Evolutionary conservation across 2,797 vertebrate genomes (phyloP).

Genomic region (Masticophis lateralis): DNA sequence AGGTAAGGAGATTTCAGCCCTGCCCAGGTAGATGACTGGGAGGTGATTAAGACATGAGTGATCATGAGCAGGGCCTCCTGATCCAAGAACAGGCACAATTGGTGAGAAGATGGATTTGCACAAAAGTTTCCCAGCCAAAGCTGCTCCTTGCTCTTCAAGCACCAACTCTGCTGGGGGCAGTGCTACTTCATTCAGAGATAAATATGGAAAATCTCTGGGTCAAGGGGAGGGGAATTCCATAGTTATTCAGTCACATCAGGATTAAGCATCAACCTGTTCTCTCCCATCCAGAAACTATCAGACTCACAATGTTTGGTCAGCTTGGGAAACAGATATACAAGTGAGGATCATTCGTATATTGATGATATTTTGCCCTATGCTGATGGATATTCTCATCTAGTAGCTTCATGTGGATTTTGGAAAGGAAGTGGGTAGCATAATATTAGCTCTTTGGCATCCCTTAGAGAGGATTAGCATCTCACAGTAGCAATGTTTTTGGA

Average conservation of each 20-base stretch:
- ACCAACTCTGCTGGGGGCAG: not conserved
- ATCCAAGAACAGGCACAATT: not conserved
- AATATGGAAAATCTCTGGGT: not conserved
- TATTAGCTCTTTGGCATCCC: not conserved
- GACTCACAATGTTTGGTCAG: not conserved
- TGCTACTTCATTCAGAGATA: not conserved
- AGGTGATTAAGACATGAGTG: not conserved
- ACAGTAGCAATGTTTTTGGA: not conserved
- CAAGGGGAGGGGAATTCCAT: not conserved
- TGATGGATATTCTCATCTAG: not conserved
- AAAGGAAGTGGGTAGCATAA: not conserved
- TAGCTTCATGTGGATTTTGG: not conserved
- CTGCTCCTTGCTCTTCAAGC: not conserved
- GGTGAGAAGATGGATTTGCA: not conserved
- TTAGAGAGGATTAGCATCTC: not conserved
- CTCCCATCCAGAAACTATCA: not conserved
- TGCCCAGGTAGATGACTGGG: not conserved
- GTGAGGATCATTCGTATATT: not conserved
- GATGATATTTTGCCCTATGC: not conserved
- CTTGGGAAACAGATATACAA: not conserved
- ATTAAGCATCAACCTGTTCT: not conserved
- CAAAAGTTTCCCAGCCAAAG: not conserved
- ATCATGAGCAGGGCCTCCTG: not conserved
- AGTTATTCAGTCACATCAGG: not conserved
- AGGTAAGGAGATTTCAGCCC: too few species aligned